Evolutionary conservation across 2,797 vertebrate genomes (phyloP).

Genomic region (Coranthus polyacanthus): DNA sequence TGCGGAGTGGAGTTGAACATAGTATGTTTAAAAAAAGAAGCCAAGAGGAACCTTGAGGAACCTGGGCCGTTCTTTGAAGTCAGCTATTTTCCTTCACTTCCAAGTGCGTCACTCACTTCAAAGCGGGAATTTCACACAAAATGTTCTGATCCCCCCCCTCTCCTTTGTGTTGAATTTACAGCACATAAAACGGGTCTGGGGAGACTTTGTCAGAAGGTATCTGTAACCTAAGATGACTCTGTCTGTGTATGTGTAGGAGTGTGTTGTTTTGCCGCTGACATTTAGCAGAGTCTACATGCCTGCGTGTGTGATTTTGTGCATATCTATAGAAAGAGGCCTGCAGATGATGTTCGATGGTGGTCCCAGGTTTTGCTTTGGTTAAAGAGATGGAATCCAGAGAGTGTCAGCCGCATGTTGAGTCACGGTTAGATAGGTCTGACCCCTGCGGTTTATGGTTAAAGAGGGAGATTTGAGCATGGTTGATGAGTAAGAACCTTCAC

Average conservation of each 20-base stretch:
- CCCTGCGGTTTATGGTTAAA: conserved; percentile 62
- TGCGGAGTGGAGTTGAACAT: conserved; percentile 59
- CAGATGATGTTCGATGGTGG: conserved; percentile 50
- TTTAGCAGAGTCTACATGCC: conserved; percentile 16
- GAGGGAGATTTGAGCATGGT: conserved; percentile 42
- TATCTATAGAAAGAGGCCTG: conserved; percentile 44
- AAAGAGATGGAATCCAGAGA: conserved; percentile 65
- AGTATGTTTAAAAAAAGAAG: conserved; percentile 59
- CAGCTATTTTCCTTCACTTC: conserved; percentile 61
- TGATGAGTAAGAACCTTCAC: conserved; percentile 49
- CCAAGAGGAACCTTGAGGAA: conserved; percentile 68
- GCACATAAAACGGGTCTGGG: conserved; percentile 47
- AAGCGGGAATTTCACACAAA: conserved; percentile 71
- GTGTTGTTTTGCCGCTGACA: conserved; percentile 41
- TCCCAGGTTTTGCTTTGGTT: conserved; percentile 61
- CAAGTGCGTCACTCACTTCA: conserved; percentile 65
- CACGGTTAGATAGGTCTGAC: conserved; percentile 52
- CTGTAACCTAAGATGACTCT: conserved; percentile 64
- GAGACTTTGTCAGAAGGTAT: conserved; percentile 49
- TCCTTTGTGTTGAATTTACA: conserved; percentile 61
- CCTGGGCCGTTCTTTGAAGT: conserved; percentile 67
- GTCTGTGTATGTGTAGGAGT: conserved; percentile 18
- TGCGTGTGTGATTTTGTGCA: conserved; percentile 33
- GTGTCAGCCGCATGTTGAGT: conserved; percentile 37
- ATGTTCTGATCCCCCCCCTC: conserved; percentile 46